A percentile compares a stretch with the other conserved stretches of the same genome.
Evolutionary conservation across 2,113 vertebrate species (phyloP).

Genomic region (Electrona antarctica): DNA sequence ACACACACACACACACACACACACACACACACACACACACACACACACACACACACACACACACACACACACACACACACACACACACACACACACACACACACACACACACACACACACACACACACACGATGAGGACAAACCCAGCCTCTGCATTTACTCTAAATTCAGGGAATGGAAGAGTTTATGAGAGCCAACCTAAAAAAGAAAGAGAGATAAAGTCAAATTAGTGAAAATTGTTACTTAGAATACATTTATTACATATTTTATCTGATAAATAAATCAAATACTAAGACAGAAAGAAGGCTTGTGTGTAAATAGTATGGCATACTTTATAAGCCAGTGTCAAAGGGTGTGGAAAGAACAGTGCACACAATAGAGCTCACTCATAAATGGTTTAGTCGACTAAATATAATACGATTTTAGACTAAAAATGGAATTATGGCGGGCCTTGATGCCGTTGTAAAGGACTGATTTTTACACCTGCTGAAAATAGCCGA

Average conservation of each 20-base stretch:
- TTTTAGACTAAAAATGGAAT: neutral
- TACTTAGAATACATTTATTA: neutral
- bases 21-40: no score
- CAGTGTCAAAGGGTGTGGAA: slow-evolving; percentile 55
- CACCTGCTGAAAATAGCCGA: no score
- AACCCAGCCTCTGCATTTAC: slow-evolving; percentile 31
- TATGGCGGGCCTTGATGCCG: no score
- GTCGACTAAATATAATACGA: no score
- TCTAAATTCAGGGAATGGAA: neutral
- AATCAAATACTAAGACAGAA: neutral
- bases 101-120: no score
- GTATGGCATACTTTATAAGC: slow-evolving; percentile 16
- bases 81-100: no score
- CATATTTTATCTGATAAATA: neutral
- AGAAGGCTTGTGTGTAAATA: slow-evolving; percentile 21
- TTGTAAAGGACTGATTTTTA: no score
- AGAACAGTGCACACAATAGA: slow-evolving; percentile 32
- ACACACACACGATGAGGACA: neutral
- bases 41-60: no score
- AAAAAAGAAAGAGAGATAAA: slow-evolving; percentile 4
- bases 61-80: no score
- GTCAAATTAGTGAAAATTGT: slow-evolving; percentile 17
- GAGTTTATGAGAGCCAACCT: slow-evolving; percentile 69
- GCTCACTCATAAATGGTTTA: slow-evolving; percentile 41
- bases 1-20: no score